phyloP scores from a whole-genome alignment of 2,113 vertebrate species.

The Ondatra zibethicus region DNA sequence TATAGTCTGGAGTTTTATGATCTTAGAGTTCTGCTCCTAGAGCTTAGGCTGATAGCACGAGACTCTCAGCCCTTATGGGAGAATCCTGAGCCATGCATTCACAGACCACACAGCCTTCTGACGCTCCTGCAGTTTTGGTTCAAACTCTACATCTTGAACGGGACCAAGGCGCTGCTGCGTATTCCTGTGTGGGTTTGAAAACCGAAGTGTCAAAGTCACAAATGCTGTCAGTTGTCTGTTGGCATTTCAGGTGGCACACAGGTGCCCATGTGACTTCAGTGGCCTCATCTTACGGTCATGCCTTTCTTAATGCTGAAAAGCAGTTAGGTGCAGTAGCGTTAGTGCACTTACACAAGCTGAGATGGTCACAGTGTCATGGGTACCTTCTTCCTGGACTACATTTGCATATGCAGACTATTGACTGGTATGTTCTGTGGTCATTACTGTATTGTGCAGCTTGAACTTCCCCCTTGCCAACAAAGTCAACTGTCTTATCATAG shows the following conservation, averaged over 20 bases:
- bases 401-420: neutral
- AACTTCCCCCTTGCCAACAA: neutral
- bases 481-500: neutral
- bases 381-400: neutral
- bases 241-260: neutral
- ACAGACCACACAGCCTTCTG: neutral
- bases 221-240: rapidly evolving
- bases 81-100: neutral
- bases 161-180: neutral
- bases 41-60: neutral
- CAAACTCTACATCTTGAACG: neutral
- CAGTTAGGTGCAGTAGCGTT: neutral
- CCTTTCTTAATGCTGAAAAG: neutral
- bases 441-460: neutral
- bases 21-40: neutral
- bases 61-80: neutral
- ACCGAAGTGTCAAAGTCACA: no score
- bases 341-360: neutral
- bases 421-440: neutral
- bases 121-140: neutral
- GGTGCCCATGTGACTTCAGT: neutral
- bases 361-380: neutral
- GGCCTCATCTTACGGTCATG: neutral
- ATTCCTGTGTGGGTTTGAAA: neutral
- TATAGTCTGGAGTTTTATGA: neutral